Percentiles rank a stretch among this genome's conserved stretches.
Conservation (phyloP, 2,888 invertebrate genomes). For the Adelphocoris suturalis region DNA sequence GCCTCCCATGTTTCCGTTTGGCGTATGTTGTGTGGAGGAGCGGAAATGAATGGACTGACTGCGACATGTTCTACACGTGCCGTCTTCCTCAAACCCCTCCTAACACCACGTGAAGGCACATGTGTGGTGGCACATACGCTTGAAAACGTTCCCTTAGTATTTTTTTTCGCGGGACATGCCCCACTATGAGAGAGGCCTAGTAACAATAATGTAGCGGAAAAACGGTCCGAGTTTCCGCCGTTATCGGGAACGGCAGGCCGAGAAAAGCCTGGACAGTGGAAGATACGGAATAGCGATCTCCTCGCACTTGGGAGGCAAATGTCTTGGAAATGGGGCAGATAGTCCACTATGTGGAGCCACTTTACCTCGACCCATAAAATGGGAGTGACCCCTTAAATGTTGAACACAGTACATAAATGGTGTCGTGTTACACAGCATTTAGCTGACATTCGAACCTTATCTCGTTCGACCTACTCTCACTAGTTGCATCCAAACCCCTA, state of each 20-base stretch:
- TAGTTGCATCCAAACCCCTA: not conserved
- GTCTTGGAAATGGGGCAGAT: slow-evolving; percentile 59
- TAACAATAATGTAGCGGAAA: slow-evolving; percentile 60
- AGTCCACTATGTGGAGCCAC: slow-evolving; percentile 46
- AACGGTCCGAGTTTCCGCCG: slow-evolving; percentile 43
- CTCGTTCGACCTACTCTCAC: slow-evolving; percentile 11
- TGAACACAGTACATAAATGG: slow-evolving; percentile 17
- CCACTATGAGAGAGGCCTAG: slow-evolving; percentile 18
- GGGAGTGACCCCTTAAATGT: slow-evolving; percentile 43
- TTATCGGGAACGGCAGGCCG: slow-evolving; percentile 25
- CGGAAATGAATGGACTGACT: slow-evolving; percentile 44
- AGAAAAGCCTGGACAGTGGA: slow-evolving; percentile 47
- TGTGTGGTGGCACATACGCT: slow-evolving; percentile 21
- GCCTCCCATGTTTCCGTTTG: slow-evolving; percentile 40
- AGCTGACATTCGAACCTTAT: slow-evolving; percentile 33
- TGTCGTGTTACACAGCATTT: slow-evolving; percentile 55
- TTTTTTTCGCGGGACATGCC: not conserved
- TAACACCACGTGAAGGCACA: not conserved
- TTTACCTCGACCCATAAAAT: slow-evolving; percentile 48
- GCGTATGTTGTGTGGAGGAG: slow-evolving; percentile 17
- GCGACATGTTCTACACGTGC: slow-evolving; percentile 47
- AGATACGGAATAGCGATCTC: slow-evolving; percentile 49
- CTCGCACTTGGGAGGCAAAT: slow-evolving; percentile 57
- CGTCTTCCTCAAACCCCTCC: not conserved
- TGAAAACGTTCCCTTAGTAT: not conserved